Evolutionary conservation across 2,888 invertebrate species (phyloP), one percentile per base, ranked within the genome.

Genomic region (Rhagonycha fulva): DNA sequence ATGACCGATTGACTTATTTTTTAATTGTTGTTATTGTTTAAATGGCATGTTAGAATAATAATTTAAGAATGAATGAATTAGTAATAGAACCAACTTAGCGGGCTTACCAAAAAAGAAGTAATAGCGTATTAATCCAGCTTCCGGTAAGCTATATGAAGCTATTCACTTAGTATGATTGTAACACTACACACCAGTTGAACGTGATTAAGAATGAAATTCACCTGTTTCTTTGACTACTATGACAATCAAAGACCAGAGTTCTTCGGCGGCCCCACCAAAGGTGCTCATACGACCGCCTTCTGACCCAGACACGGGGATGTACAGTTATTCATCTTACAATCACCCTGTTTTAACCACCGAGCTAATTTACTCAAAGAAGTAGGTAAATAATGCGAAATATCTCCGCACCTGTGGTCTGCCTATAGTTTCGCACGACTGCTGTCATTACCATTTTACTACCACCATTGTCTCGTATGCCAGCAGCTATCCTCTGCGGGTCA

Each of bases 271-370:
- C 83, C 84, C 84, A 81, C 84, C 83, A 84, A 80, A 77, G 78
- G 86, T 68, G 24, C 72, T 62, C 28, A 32, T 63, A 78, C 81
- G 88, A 88, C 89, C 89, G 89, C 89, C 89, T 89, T 88, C 87
- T 89, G 90, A 89, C 89, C 90, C 89, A 90, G 89, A 89, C 89
- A 89, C 87, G 85, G 81, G 84, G 84, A 87, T 88, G 87, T 89
- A 89, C 89, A 89, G 89, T 89, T 89, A 88, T 88, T 87, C 87
- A 87, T 88, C 87, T 88, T 85, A 85, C 81, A 83, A 82, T 82
- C 82, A 81, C 80, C 81, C 81, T 78, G 81, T 76, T 76, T 75
- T 76, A 75, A 78, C 79, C 76, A 78, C 76, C 76, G 80, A 79
- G 79, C 81, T 76, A 82, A 82, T 82, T 84, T 80, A 79, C 83